Conservation (phyloP, 2,888 invertebrate genomes). For the Hirtodrosophila histrioides region DNA sequence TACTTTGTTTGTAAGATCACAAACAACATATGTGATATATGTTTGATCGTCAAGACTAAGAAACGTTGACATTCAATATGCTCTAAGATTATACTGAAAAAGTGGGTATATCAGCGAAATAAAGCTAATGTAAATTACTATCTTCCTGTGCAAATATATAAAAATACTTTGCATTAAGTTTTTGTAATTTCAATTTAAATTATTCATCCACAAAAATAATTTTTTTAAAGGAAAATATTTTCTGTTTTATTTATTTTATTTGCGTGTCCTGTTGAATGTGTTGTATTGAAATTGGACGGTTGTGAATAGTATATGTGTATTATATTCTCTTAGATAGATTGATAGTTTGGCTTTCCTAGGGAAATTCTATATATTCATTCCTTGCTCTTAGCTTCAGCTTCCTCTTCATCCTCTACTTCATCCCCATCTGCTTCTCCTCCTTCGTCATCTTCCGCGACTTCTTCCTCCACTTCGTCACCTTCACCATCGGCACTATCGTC, state of each 20-base stretch:
- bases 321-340: not conserved
- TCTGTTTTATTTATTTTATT: conserved; percentile 12
- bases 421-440: conserved; percentile 1
- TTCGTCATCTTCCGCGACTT: not conserved
- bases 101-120: no score
- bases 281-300: not conserved
- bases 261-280: conserved; percentile 6
- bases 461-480: not conserved
- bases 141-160: no score
- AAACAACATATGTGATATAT: no score
- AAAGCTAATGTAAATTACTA: no score
- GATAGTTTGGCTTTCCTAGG: conserved; percentile 1
- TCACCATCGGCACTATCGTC: not conserved
- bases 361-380: conserved; percentile 1
- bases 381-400: not conserved
- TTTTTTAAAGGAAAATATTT: not conserved
- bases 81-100: no score
- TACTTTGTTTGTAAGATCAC: no score
- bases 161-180: not conserved
- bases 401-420: not conserved
- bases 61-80: no score
- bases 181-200: conserved; percentile 1
- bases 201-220: conserved; percentile 1
- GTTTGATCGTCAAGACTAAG: no score
- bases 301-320: not conserved